Evolutionary conservation across 2,888 invertebrate species (phyloP), one percentile per base, ranked within the genome.

Genomic region (Pegoplata infirma): DNA sequence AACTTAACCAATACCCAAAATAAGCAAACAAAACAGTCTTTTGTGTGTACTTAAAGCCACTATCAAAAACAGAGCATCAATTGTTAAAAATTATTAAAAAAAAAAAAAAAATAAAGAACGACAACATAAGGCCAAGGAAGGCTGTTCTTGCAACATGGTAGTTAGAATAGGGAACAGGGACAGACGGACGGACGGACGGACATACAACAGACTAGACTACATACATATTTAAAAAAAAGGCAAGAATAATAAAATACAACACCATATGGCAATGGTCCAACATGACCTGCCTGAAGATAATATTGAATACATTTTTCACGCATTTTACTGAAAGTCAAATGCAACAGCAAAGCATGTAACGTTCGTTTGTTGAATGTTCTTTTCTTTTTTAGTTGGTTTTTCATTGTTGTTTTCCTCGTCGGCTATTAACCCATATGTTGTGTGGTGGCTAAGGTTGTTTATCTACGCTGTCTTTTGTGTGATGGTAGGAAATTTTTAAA

Each of bases 391-490:
- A 51, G 72, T 28, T 64, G 17, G 10, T 49, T 21, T 49, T 47
- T 21, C 78, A 67, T 76, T 74, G 55, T 51, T 46, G 71, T 63
- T 64, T 19, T 76, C 67, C 46, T 61, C 55, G 28, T 51, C 64
- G 77, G 63, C 66, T 66, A 58, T 61, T 78, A 55, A 55, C 79
- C 83, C 86, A 86, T 86, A 85, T 86, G 85, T 76, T 85, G 64
- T 80, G 72, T 25, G 82, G 81, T 84, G 82, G 58, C 49, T 12
- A 17, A 40, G 51, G 17, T 14, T 28, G 21, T 49, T 7, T 19
- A 10, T 36, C 21, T 56, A 36, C 32, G 64, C 69, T 53, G 40
- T 51, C 64, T 51, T 40, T 51, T 21, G 61, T 71, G 58, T 58
- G 59, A 66, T 49, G 7, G 16, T 46, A 55, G 25, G 44, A 66